Percentiles rank a stretch among this genome's conserved stretches.
Evolutionary conservation across 1,140 invertebrate species (phyloP).

Genomic region (Penaeus vannamei): DNA sequence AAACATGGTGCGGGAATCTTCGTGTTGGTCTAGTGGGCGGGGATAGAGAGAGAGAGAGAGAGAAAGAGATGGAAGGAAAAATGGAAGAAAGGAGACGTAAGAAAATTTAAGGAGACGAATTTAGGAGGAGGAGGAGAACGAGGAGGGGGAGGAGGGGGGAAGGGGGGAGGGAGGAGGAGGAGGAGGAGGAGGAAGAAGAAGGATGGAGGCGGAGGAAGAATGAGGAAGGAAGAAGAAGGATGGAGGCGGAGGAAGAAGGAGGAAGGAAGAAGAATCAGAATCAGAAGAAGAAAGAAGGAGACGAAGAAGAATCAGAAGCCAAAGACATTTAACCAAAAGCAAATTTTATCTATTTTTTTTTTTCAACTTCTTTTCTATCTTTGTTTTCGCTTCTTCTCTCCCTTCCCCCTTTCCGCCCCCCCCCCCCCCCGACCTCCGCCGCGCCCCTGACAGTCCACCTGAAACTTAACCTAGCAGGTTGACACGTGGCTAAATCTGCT

Average conservation of each 20-base stretch:
- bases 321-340: constrained; percentile 27
- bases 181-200: background rate
- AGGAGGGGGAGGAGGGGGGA: background rate
- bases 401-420: background rate
- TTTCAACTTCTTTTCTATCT: background rate
- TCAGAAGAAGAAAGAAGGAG: background rate
- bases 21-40: too few relatives aligned
- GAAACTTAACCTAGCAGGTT: background rate
- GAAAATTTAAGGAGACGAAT: too few relatives aligned
- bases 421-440: background rate
- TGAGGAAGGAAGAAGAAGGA: background rate
- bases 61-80: too few relatives aligned
- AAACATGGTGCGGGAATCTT: too few relatives aligned
- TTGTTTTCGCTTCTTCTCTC: background rate
- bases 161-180: background rate
- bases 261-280: background rate
- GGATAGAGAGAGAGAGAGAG: too few relatives aligned
- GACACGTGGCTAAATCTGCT: too few relatives aligned
- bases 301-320: background rate
- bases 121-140: too few relatives aligned
- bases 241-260: background rate
- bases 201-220: background rate
- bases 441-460: background rate
- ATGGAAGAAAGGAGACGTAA: too few relatives aligned
- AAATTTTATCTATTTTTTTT: background rate